Percentiles rank a stretch among this genome's conserved stretches.
phyloP scores from a whole-genome alignment of 2,888 invertebrate genomes.

The Carpatolechia fugitivella region DNA sequence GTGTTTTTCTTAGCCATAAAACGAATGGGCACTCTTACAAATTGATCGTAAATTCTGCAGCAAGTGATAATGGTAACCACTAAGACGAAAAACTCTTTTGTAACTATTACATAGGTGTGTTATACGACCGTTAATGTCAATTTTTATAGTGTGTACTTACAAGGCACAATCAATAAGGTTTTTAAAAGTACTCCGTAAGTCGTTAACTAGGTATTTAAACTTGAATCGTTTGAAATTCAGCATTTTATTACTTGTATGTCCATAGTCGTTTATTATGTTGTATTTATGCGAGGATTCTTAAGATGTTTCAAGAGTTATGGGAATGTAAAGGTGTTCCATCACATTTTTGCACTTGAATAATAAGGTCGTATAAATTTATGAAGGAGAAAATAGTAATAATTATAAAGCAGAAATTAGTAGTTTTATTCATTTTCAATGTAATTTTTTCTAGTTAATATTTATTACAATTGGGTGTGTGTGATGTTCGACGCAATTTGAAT shows the following conservation, averaged over 20 bases:
- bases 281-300: neutral
- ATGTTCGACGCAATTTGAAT: too few relatives aligned
- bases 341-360: neutral
- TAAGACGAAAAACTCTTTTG: conserved; percentile 22
- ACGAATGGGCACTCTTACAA: conserved; percentile 60
- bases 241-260: neutral
- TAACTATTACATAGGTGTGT: conserved; percentile 13
- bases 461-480: too few relatives aligned
- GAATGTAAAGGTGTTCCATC: neutral
- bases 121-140: conserved; percentile 23
- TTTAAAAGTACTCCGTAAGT: neutral
- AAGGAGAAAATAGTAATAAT: neutral
- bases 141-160: conserved; percentile 22
- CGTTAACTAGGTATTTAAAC: conserved; percentile 4
- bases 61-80: conserved; percentile 32
- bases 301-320: neutral
- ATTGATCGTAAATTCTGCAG: conserved; percentile 65
- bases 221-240: neutral
- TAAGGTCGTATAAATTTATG: neutral
- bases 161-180: conserved; percentile 4
- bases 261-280: neutral
- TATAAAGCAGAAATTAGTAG: neutral
- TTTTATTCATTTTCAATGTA: too few relatives aligned
- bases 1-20: conserved; percentile 41
- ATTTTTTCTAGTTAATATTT: too few relatives aligned